A percentile compares a stretch with the other conserved stretches of the same genome.
Evolutionary conservation across 2,113 vertebrate species (phyloP).

Genomic region (Hyperopisus bebe): DNA sequence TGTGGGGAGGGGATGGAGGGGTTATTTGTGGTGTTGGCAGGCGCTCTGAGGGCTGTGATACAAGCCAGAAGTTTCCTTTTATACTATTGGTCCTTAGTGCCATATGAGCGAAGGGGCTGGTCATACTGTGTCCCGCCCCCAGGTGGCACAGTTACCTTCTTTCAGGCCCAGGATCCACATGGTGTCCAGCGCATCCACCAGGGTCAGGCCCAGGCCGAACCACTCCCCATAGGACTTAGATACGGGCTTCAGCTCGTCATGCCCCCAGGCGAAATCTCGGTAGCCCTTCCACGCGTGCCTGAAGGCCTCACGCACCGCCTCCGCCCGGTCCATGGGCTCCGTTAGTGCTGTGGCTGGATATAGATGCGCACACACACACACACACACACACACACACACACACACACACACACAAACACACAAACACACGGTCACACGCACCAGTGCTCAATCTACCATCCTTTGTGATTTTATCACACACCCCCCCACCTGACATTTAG

Average conservation of each 20-base stretch:
- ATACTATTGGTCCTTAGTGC: neutral
- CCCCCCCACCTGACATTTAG: neutral
- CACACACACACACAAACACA: neutral
- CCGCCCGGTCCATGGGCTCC: slow-evolving; percentile 43
- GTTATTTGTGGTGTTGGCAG: neutral
- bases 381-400: neutral
- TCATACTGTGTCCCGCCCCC: neutral
- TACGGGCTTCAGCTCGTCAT: slow-evolving; percentile 88
- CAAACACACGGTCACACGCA: neutral
- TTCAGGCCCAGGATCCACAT: slow-evolving; percentile 93
- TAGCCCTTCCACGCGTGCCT: slow-evolving; percentile 88
- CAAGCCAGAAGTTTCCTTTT: neutral
- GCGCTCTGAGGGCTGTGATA: neutral
- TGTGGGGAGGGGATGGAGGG: neutral
- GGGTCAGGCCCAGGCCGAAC: slow-evolving; percentile 90
- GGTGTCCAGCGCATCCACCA: slow-evolving; percentile 89
- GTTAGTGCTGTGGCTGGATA: neutral
- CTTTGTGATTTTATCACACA: too few species aligned
- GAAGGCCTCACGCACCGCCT: slow-evolving; percentile 78
- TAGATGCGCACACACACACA: neutral
- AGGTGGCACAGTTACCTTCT: slow-evolving; percentile 63
- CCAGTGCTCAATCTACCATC: neutral
- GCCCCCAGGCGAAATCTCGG: slow-evolving; percentile 84
- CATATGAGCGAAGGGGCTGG: neutral
- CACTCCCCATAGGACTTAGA: slow-evolving; percentile 85